Conservation (phyloP, 2,113 vertebrate species). For the Lampris incognitus region DNA sequence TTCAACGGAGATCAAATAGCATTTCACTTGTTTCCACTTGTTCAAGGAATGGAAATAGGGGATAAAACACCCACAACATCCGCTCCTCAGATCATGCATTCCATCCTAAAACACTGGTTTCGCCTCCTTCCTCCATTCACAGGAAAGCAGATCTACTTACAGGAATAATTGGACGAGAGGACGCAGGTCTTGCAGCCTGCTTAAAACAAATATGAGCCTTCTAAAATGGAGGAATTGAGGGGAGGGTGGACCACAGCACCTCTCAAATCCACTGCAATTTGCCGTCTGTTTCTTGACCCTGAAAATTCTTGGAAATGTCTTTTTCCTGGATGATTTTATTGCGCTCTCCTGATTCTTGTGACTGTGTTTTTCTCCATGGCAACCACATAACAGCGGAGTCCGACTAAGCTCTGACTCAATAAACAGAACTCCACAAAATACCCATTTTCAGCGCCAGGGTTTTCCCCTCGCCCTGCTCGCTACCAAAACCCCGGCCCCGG, state of each 20-base stretch:
- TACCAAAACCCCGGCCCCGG: conserved; percentile 51
- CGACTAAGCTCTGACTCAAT: conserved; percentile 90
- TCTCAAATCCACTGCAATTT: conserved; percentile 66
- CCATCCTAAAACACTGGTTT: conserved; percentile 78
- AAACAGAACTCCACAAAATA: conserved; percentile 86
- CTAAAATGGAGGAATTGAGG: conserved; percentile 71
- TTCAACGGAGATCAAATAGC: conserved; percentile 77
- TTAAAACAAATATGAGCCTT: conserved; percentile 74
- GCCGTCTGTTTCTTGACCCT: conserved; percentile 81
- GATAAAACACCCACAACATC: conserved; percentile 82
- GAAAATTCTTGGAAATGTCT: conserved; percentile 81
- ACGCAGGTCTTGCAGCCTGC: conserved; percentile 62
- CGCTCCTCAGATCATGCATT: conserved; percentile 79
- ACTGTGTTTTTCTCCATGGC: conserved; percentile 91
- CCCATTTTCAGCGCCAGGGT: conserved; percentile 75
- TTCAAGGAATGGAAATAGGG: conserved; percentile 77
- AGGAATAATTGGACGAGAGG: conserved; percentile 78
- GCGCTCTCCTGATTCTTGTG: conserved; percentile 81
- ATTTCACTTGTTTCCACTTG: conserved; percentile 82
- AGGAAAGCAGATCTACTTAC: conserved; percentile 81
- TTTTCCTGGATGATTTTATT: conserved; percentile 85
- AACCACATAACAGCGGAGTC: conserved; percentile 91
- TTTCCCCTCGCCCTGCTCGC: conserved; percentile 66
- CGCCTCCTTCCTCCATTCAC: conserved; percentile 72
- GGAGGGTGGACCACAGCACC: conserved; percentile 70